phyloP scores from a whole-genome alignment of 2,797 vertebrate species.

The Myotis planiceps region DNA sequence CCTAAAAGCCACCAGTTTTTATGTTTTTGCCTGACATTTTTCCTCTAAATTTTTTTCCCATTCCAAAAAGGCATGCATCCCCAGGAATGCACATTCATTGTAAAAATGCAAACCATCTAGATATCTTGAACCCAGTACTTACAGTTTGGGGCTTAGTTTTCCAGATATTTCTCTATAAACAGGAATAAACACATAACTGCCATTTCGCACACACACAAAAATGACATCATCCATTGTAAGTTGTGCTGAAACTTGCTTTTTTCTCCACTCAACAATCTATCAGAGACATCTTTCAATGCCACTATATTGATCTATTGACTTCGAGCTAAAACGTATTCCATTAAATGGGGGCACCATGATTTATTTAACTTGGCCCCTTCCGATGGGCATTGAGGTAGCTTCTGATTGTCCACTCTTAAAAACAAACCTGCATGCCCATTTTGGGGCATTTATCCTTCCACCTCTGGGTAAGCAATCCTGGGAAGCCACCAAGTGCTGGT shows the following conservation, averaged over 20 bases:
- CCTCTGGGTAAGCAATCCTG: background rate
- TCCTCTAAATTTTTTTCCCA: background rate
- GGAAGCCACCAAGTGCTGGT: background rate
- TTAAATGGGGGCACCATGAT: background rate
- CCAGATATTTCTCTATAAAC: background rate
- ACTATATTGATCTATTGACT: background rate
- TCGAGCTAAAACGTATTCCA: background rate
- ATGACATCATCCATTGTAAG: too few species aligned
- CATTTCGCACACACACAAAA: background rate
- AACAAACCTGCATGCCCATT: background rate
- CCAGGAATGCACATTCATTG: background rate
- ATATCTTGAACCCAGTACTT: background rate
- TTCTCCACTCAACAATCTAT: background rate
- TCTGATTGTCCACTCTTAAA: background rate
- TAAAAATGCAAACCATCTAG: background rate
- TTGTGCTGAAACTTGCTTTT: background rate
- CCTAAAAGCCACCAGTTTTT: background rate
- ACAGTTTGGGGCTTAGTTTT: background rate
- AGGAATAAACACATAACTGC: background rate
- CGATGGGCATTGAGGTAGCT: background rate
- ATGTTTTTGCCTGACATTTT: background rate
- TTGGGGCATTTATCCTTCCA: background rate
- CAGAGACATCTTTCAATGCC: background rate
- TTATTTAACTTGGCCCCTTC: background rate
- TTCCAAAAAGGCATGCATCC: background rate